A percentile compares a stretch with the other conserved stretches of the same genome.
These are phyloP conservation scores for Egretta garzetta DNA, from an alignment of 2,113 vertebrate species.

Conservation along the genomic window DNA sequence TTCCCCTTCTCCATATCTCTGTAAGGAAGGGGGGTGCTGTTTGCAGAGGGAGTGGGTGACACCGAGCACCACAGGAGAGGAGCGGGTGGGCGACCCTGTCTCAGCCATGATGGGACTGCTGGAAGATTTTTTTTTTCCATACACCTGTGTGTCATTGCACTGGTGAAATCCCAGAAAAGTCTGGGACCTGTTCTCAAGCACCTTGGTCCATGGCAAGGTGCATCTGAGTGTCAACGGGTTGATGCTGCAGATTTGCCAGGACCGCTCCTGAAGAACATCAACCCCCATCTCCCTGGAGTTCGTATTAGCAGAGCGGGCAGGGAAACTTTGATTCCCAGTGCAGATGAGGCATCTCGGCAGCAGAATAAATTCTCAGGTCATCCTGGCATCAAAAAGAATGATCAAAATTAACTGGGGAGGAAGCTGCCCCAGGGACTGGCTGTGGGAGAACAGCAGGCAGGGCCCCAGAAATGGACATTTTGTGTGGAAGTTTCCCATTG, in stretches of 20 bases:
- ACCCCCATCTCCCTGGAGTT: neutral
- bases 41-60: neutral
- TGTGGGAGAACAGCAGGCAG: neutral
- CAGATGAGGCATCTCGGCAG: neutral
- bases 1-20: neutral
- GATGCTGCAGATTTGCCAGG: neutral
- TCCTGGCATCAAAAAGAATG: neutral
- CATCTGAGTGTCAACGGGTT: too few species aligned
- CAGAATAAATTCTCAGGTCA: neutral
- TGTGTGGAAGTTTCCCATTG: neutral
- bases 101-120: neutral
- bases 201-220: rapidly evolving
- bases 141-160: rapidly evolving
- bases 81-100: neutral
- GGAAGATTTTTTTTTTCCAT: neutral
- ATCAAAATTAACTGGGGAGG: neutral
- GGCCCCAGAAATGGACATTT: neutral
- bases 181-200: neutral
- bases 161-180: neutral
- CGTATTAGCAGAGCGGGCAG: neutral
- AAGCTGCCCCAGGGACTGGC: neutral
- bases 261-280: neutral
- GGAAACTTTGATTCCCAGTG: neutral
- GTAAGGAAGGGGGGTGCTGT: neutral
- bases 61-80: neutral